Conservation (phyloP, 2,888 invertebrate genomes). For the Netelia melanura region DNA sequence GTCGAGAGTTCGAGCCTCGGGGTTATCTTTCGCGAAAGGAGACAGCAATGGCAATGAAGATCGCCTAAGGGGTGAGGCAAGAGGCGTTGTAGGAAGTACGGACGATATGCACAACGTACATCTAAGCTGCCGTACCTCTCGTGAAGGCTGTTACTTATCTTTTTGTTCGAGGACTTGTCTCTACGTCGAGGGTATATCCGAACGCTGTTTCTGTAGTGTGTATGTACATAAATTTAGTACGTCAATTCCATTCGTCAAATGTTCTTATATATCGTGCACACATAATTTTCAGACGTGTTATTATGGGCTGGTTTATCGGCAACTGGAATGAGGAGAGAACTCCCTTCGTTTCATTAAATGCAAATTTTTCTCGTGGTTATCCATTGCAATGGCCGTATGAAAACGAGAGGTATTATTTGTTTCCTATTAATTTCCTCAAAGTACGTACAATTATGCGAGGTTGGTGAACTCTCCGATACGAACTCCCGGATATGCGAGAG, state of each 20-base stretch:
- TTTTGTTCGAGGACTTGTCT: slow-evolving; percentile 18
- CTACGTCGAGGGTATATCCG: neutral
- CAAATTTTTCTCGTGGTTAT: neutral
- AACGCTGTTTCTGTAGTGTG: neutral
- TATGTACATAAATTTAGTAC: neutral
- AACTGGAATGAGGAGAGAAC: neutral
- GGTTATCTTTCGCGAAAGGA: slow-evolving; percentile 74
- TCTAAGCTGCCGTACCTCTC: slow-evolving; percentile 35
- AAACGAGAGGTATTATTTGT: neutral
- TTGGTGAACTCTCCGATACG: neutral
- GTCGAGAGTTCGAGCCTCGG: slow-evolving; percentile 70
- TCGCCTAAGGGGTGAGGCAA: neutral
- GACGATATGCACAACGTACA: slow-evolving; percentile 3
- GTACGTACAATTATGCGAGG: neutral
- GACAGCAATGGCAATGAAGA: slow-evolving; percentile 33
- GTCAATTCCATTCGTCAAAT: neutral
- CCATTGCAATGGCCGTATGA: neutral
- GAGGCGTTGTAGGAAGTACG: neutral
- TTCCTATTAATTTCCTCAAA: neutral
- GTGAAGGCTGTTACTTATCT: slow-evolving; percentile 39
- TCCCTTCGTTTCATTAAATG: neutral
- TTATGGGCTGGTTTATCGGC: neutral
- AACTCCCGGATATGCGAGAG: neutral
- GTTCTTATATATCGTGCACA: neutral
- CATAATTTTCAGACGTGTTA: neutral